These are phyloP conservation scores for Strigamia transsilvanica DNA, from an alignment of 2,888 invertebrate genomes.

Conservation along the genomic window DNA sequence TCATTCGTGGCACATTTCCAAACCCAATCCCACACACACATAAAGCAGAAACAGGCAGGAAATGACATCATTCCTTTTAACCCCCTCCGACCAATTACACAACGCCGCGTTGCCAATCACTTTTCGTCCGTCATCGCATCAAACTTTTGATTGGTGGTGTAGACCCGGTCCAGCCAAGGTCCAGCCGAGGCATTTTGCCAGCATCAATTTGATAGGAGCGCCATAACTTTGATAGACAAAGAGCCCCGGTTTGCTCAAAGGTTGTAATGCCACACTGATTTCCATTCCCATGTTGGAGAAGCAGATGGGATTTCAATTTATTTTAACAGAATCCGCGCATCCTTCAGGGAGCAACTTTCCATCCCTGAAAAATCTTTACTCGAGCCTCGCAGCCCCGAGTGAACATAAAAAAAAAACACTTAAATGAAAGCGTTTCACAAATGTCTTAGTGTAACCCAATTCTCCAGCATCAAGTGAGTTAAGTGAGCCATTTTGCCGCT, in stretches of 20 bases:
- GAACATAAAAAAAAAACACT: slow-evolving; percentile 1
- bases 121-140: neutral
- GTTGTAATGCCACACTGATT: neutral
- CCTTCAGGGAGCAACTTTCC: neutral
- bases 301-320: slow-evolving; percentile 33
- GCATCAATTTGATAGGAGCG: neutral
- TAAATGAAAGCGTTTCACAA: too few species aligned
- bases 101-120: neutral
- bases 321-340: neutral
- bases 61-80: slow-evolving; percentile 17
- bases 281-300: neutral
- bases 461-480: neutral
- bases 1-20: neutral
- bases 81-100: neutral
- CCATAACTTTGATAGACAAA: neutral
- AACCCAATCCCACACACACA: neutral
- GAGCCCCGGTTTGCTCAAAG: neutral
- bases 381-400: neutral
- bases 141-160: neutral
- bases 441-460: too few species aligned
- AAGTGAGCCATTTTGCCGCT: neutral
- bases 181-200: slow-evolving; percentile 8
- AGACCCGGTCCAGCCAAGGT: neutral
- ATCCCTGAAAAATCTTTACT: neutral
- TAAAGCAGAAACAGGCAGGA: neutral